Conservation (phyloP, 92 coral and sea anemone genomes). For the Heliopora coerulea region DNA sequence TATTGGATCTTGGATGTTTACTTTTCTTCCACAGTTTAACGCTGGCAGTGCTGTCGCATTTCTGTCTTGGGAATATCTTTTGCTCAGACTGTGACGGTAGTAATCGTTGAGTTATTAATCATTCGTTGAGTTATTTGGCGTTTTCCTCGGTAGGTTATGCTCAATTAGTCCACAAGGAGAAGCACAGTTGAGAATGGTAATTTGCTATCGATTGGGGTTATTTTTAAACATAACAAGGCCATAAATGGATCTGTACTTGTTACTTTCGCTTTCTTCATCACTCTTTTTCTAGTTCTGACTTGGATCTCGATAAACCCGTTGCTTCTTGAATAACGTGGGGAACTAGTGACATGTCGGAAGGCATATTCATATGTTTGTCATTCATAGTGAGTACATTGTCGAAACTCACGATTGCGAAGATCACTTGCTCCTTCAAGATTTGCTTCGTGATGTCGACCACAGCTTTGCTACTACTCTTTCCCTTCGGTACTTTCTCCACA, state of each 20-base stretch:
- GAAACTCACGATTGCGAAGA: conserved; percentile 25
- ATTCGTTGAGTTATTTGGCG: neutral
- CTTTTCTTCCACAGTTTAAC: conserved; percentile 26
- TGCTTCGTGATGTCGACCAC: conserved; percentile 4
- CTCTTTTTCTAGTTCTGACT: conserved; percentile 40
- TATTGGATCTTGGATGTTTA: conserved; percentile 50
- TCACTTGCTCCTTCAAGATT: conserved; percentile 32
- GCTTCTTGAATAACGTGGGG: conserved; percentile 41
- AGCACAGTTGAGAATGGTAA: conserved; percentile 43
- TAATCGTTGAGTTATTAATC: conserved; percentile 7
- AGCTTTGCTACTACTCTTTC: conserved; percentile 31
- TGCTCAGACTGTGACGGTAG: conserved; percentile 7
- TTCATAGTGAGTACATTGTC: conserved; percentile 44
- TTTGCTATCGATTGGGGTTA: conserved; percentile 33
- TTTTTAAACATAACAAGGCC: conserved; percentile 20
- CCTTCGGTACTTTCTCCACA: conserved; percentile 31
- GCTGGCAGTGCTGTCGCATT: conserved; percentile 36
- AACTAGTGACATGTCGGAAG: conserved; percentile 45
- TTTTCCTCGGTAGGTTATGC: conserved; percentile 37
- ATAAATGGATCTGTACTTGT: conserved; percentile 29
- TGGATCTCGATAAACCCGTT: conserved; percentile 49
- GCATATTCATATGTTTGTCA: conserved; percentile 37
- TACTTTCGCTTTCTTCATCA: conserved; percentile 35
- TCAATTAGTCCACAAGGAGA: neutral
- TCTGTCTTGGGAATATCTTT: conserved; percentile 33